Conservation (phyloP, 2,888 invertebrate species). For the Pegoplata infirma region DNA sequence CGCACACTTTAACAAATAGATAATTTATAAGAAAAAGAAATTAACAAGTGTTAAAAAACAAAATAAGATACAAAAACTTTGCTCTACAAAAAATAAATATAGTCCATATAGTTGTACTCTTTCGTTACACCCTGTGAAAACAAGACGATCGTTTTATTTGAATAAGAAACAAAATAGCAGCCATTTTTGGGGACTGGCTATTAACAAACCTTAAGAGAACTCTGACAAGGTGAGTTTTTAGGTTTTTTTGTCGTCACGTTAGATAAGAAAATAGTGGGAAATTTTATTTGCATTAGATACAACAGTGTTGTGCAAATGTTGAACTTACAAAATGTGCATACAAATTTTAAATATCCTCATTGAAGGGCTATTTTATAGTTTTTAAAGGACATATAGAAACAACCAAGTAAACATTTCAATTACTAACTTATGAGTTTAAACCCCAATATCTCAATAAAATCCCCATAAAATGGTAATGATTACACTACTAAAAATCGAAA, state of each 20-base stretch:
- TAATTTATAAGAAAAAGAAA: conserved; percentile 42
- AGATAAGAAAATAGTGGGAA: conserved; percentile 47
- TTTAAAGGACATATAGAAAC: no score
- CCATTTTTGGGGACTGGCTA: conserved; percentile 57
- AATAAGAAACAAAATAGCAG: conserved; percentile 36
- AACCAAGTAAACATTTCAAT: no score
- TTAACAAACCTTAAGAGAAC: background rate
- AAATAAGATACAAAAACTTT: conserved; percentile 30
- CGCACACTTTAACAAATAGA: conserved; percentile 55
- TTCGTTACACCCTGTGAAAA: conserved; percentile 22
- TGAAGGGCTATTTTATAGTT: no score
- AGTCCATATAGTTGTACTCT: conserved; percentile 54
- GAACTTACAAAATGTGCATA: no score
- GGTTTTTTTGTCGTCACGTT: background rate
- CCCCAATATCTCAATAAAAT: no score
- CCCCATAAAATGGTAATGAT: no score
- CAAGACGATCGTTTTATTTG: conserved; percentile 37
- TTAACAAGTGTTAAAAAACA: no score
- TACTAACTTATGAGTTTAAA: no score
- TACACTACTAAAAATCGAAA: no score
- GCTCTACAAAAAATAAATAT: conserved; percentile 24
- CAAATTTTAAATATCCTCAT: no score
- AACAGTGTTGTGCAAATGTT: no score
- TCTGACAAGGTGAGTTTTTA: background rate
- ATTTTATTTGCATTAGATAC: conserved; percentile 12